Evolutionary conservation across 2,888 invertebrate genomes (phyloP).

Genomic region (Acanthosepion esculentum): DNA sequence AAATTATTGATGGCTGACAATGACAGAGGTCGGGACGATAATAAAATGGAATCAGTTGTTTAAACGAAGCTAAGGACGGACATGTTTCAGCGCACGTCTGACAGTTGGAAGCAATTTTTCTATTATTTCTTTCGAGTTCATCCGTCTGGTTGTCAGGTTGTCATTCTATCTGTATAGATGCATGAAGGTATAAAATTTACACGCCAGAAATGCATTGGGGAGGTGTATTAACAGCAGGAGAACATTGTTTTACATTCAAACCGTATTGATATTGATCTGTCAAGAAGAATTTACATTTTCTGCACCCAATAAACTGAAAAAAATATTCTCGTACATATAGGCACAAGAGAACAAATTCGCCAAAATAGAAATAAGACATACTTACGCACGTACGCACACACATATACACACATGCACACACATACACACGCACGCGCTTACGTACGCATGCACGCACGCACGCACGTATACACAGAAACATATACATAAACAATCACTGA

Average conservation of each 20-base stretch:
- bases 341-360: too few species aligned
- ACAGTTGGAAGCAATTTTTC: neutral
- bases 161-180: neutral
- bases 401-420: too few species aligned
- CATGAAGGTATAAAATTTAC: neutral
- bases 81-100: neutral
- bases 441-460: too few species aligned
- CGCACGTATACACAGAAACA: neutral
- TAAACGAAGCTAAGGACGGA: neutral
- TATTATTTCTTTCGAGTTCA: neutral
- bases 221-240: neutral
- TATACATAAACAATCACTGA: neutral
- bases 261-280: neutral
- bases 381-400: too few species aligned
- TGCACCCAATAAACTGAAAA: neutral
- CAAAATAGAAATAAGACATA: too few species aligned
- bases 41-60: slow-evolving; percentile 18
- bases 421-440: neutral
- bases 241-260: neutral
- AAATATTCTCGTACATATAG: too few species aligned
- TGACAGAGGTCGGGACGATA: neutral
- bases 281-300: neutral
- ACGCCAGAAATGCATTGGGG: neutral
- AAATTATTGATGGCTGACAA: neutral
- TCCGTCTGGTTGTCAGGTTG: neutral